Base-by-base conservation (phyloP, 2,113 vertebrate genomes). In the Charina bottae region DNA sequence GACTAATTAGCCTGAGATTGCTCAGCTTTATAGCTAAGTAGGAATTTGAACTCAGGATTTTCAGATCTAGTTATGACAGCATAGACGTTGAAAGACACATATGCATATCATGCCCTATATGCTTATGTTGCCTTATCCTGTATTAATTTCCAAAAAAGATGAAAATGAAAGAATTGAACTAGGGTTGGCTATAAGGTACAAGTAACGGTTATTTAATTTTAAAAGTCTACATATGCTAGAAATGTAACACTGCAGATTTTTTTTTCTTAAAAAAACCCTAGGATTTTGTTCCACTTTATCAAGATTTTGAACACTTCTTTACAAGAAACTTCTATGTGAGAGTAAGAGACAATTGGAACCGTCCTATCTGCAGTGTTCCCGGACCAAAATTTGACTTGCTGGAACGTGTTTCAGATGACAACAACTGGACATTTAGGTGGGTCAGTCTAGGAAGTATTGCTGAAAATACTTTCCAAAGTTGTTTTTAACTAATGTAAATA, bases 281-380 rank as follows among this genome's bases (percentile, higher is more conserved):
- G 99, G 98, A 98, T 94, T 99, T 99, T 95, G 98, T 99, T 92
- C 99, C 99, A 2, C 98, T 99, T 89, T 99, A 99, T 96, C 99
- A 99, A 98, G 99, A 99, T 94, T 99, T 99, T 97, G 99, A 99
- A 96, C 98, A 99, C 97, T 99, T 99, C 97, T 99, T 97, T 95
- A 99, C 96, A 17, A 97, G 99, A 88, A 99, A 99, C 87, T 95
- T 99, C 92, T 99, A 99, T 96, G 98, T 99, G 98, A 98, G 99
- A 95, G 98, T 99, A 93, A 97, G 99, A 92, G 99, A 99, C 97
- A 99, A 98, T 96, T 99, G 99, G 99, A 99, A 99, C 94, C 98
- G 98, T 1, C 98, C 98, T 0, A 96, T 99, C 89, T 99, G 99
- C 97, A 99, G 98, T 83, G 97, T 98, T 49, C 99, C 99, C 0